Evolutionary conservation across 2,113 vertebrate species (phyloP).

Genomic region (Halcyon malimbica): DNA sequence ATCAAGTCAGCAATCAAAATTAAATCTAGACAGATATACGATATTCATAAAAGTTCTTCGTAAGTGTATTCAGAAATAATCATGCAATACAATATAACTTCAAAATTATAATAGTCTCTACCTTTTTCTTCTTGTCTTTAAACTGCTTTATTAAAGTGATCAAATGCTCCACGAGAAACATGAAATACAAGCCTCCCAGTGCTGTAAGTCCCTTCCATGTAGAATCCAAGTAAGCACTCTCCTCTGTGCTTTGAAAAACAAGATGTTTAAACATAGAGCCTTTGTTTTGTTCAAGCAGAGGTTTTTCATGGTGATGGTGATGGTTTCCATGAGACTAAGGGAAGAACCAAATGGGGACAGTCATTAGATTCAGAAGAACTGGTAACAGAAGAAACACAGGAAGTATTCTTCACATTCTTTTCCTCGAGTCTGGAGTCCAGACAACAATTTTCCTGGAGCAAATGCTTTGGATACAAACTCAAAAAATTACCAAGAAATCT

Average conservation of each 20-base stretch:
- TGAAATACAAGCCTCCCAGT: constrained; percentile 92
- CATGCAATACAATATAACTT: not conserved
- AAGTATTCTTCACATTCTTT: not conserved
- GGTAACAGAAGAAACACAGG: not conserved
- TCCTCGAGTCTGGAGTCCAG: not conserved
- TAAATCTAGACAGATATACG: not conserved
- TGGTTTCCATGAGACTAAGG: constrained; percentile 81
- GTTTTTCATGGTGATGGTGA: constrained; percentile 77
- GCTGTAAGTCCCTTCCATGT: constrained; percentile 96
- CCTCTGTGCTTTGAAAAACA: constrained; percentile 72
- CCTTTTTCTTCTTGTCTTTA: constrained; percentile 98
- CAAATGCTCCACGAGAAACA: constrained; percentile 97
- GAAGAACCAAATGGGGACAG: not conserved
- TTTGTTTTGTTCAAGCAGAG: constrained; percentile 69
- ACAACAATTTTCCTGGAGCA: not conserved
- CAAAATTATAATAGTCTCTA: constrained; percentile 43
- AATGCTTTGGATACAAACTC: not conserved
- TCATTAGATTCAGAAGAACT: not conserved
- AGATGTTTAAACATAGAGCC: constrained; percentile 70
- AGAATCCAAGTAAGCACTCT: constrained; percentile 82
- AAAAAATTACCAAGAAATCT: not conserved
- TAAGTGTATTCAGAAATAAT: not conserved
- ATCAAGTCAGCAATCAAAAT: not conserved
- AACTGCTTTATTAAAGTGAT: constrained; percentile 96
- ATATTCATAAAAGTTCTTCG: not conserved